Evolutionary conservation across 2,888 invertebrate species (phyloP), one percentile per base, ranked within the genome.

Genomic region (Carpatolechia fugitivella): DNA sequence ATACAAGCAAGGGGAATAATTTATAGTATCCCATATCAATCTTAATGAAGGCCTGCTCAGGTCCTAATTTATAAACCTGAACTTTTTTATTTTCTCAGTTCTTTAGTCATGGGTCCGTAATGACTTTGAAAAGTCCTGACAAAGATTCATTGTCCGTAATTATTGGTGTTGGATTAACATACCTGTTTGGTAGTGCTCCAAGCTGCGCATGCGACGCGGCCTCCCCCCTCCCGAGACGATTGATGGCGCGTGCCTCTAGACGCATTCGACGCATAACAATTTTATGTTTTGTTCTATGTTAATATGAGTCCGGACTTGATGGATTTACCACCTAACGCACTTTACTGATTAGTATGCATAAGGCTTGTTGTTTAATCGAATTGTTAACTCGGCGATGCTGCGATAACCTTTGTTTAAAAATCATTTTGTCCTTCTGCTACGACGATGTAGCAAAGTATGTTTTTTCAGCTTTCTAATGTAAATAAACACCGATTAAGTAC

Each of bases 191-290:
- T 46, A 18, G 31, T 49, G 47, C 48, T 29, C 30, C 47, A 29
- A 40, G 51, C 40, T 54, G 61, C 65, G 69, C 68, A 66, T 65
- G 69, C 70, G 69, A n/a, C 68, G 59, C 59, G 59, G 63, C 52
- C 24, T 24, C 40, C 63, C 64, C 60, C 61, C 66, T 65, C 74
- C 70, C 72, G 72, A 72, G 70, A 72, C 69, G 65, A 65, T 62
- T 68, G 66, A 66, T 71, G 79, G 78, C 84, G 80, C 82, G 84
- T 84, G 83, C 84, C 78, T 72, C 59, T 60, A 62, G 69, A 61
- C 70, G 74, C 73, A 72, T 72, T 75, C 64, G 69, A 66, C 73
- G 81, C 81, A 81, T 82, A 79, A 78, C 78, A 82, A 81, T 81
- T 61, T 59, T 50, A 56, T 61, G 60, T 56, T 60, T 60, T 58